Percentiles rank a stretch among this genome's conserved stretches.
Evolutionary conservation across 2,888 invertebrate species (phyloP).

Genomic region (Axea sp.): DNA sequence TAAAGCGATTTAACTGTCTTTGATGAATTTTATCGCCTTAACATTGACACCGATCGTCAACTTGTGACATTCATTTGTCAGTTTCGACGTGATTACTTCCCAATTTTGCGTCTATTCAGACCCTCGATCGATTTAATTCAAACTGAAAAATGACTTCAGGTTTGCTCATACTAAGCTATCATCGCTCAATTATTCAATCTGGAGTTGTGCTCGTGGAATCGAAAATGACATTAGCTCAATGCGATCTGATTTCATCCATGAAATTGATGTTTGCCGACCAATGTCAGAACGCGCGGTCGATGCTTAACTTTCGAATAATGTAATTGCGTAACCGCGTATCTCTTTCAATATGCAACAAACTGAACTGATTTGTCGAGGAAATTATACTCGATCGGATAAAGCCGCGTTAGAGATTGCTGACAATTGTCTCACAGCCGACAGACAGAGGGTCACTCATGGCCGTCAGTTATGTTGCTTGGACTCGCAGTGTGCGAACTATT

Average conservation of each 20-base stretch:
- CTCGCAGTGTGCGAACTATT: slow-evolving; percentile 16
- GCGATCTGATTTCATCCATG: slow-evolving; percentile 26
- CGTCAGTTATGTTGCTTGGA: slow-evolving; percentile 34
- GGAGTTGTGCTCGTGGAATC: slow-evolving; percentile 8
- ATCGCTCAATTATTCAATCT: slow-evolving; percentile 30
- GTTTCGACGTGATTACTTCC: slow-evolving; percentile 11
- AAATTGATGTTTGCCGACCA: slow-evolving; percentile 20
- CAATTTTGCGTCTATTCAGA: not conserved
- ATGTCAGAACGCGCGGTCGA: slow-evolving; percentile 15
- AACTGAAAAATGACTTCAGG: slow-evolving; percentile 1
- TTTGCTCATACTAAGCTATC: slow-evolving; percentile 15
- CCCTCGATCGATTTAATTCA: not conserved
- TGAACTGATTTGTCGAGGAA: slow-evolving; percentile 48
- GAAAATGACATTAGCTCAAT: slow-evolving; percentile 16
- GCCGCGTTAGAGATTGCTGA: slow-evolving; percentile 32
- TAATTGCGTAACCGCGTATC: slow-evolving; percentile 20
- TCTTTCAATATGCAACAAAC: slow-evolving; percentile 28
- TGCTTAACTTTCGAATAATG: slow-evolving; percentile 32
- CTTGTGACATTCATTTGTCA: slow-evolving; percentile 13
- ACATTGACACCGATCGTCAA: slow-evolving; percentile 22
- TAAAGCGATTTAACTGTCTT: not conserved
- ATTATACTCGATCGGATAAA: slow-evolving; percentile 49
- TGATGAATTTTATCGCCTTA: slow-evolving; percentile 16
- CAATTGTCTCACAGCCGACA: slow-evolving; percentile 44
- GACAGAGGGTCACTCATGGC: slow-evolving; percentile 52